phyloP scores from a whole-genome alignment of 2,113 vertebrate genomes.

The Cercopithecus mona region DNA sequence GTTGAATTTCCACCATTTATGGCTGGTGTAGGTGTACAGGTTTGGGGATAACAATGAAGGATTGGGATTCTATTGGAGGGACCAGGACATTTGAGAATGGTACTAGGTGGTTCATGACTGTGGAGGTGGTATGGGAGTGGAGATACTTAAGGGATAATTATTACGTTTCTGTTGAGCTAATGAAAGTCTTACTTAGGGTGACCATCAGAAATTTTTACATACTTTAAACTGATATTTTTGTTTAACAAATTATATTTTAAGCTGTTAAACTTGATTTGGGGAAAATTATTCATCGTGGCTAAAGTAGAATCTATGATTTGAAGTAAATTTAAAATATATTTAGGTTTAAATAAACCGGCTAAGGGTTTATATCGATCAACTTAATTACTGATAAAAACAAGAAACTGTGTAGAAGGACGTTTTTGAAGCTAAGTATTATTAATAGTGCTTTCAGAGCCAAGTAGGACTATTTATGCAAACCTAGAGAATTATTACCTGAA shows the following conservation, averaged over 20 bases:
- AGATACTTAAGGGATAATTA: neutral
- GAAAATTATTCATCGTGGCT: neutral
- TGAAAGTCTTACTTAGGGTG: neutral
- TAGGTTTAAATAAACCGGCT: neutral
- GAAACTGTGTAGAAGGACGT: neutral
- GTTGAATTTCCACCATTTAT: neutral
- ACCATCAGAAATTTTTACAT: neutral
- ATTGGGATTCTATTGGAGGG: neutral
- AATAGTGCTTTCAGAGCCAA: neutral
- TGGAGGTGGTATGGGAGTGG: neutral
- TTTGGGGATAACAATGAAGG: neutral
- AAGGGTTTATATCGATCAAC: neutral
- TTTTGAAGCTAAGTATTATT: neutral
- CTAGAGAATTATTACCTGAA: neutral
- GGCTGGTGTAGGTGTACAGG: neutral
- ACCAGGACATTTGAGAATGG: neutral
- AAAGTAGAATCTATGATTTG: neutral
- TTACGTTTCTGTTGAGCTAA: neutral
- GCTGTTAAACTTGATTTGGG: neutral
- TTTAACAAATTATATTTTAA: neutral
- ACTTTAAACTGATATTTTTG: neutral
- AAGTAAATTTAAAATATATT: neutral
- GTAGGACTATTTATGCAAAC: conserved; percentile 49
- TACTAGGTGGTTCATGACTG: neutral
- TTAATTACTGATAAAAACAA: neutral